A percentile compares a stretch with the other conserved stretches of the same genome.
These are phyloP conservation scores for Dryobotodes eremita DNA, from an alignment of 2,888 invertebrate species.

Conservation along the genomic window DNA sequence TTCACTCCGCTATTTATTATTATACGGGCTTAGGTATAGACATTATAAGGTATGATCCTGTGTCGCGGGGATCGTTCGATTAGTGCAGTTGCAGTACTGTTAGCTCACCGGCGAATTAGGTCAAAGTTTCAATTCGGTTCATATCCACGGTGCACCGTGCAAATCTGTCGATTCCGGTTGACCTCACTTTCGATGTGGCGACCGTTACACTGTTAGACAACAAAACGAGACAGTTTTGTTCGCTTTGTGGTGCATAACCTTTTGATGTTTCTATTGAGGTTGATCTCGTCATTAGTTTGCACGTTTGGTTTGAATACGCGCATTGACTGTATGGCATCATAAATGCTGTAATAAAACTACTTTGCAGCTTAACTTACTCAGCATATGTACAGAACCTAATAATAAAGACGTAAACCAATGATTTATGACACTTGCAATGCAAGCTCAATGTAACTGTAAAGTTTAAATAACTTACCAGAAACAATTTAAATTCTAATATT, in stretches of 20 bases:
- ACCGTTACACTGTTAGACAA: slow-evolving; percentile 37
- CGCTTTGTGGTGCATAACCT: slow-evolving; percentile 25
- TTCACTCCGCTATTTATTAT: slow-evolving; percentile 82
- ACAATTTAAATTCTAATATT: slow-evolving; percentile 28
- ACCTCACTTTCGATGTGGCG: slow-evolving; percentile 45
- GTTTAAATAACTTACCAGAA: slow-evolving; percentile 26
- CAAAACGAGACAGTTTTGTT: slow-evolving; percentile 22
- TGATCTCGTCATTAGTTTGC: slow-evolving; percentile 27
- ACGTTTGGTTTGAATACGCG: neutral
- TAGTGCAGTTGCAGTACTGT: slow-evolving; percentile 54
- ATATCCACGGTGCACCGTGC: slow-evolving; percentile 22
- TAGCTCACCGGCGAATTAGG: slow-evolving; percentile 50
- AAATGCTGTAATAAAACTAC: slow-evolving; percentile 25
- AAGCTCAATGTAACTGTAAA: slow-evolving; percentile 31
- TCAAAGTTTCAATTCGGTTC: slow-evolving; percentile 47
- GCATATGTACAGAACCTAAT: neutral
- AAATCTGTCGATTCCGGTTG: slow-evolving; percentile 47
- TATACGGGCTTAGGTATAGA: slow-evolving; percentile 64
- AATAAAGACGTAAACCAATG: slow-evolving; percentile 24
- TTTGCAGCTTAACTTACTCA: slow-evolving; percentile 2
- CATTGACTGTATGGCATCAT: slow-evolving; percentile 3
- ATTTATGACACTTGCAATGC: slow-evolving; percentile 35
- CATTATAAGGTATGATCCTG: slow-evolving; percentile 53
- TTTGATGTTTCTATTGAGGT: slow-evolving; percentile 28
- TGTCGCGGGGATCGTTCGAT: slow-evolving; percentile 46